Conservation (phyloP, 2,113 vertebrate genomes). For the Cyprinus carpio region DNA sequence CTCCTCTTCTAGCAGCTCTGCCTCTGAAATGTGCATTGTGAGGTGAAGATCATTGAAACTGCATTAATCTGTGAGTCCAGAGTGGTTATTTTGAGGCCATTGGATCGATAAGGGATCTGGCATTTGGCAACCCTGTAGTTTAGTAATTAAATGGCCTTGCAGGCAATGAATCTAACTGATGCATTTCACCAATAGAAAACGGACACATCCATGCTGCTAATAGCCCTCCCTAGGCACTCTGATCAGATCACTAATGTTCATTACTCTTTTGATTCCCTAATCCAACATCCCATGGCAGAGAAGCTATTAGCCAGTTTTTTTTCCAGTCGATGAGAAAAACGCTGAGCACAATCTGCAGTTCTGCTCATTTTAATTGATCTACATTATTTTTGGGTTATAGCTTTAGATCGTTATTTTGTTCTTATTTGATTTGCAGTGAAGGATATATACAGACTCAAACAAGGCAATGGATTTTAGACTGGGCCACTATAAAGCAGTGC, state of each 20-base stretch:
- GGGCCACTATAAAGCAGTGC: background rate
- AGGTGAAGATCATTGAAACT: background rate
- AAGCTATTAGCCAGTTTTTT: constrained; percentile 24
- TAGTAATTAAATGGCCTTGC: constrained; percentile 3
- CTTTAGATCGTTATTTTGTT: background rate
- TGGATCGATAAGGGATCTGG: background rate
- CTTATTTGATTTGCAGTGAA: background rate
- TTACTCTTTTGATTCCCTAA: background rate
- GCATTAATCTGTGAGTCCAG: background rate
- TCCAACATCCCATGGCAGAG: background rate
- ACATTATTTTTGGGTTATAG: background rate
- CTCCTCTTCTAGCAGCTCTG: constrained; percentile 88
- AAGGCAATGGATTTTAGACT: background rate
- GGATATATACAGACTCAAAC: background rate
- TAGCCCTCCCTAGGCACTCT: constrained; percentile 6
- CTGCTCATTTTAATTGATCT: background rate
- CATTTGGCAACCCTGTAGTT: constrained; percentile 8
- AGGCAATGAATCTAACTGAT: constrained; percentile 25
- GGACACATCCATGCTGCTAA: constrained; percentile 14
- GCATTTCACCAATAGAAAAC: constrained; percentile 13
- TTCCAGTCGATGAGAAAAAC: constrained; percentile 14
- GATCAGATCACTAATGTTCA: constrained; percentile 40
- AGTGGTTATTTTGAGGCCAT: constrained; percentile 11
- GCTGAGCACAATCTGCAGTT: background rate
- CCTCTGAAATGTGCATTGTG: constrained; percentile 71